Conservation (phyloP, 1,140 invertebrate genomes). For the Bombus fervidus region DNA sequence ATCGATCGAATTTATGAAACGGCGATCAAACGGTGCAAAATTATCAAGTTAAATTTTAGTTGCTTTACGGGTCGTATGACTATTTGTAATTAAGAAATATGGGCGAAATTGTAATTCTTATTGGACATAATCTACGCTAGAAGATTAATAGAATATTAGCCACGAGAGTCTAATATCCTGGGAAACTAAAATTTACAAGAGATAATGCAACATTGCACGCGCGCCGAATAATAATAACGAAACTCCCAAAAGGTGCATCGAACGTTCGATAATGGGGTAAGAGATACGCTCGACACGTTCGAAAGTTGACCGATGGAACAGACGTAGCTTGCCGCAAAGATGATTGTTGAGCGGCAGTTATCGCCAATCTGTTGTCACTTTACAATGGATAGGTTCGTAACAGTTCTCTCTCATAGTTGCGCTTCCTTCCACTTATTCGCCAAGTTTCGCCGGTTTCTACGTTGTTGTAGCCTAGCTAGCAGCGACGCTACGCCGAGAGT, state of each 20-base stretch:
- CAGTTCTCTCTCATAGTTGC: neutral
- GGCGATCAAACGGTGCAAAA: neutral
- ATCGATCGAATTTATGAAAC: neutral
- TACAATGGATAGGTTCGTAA: conserved; percentile 44
- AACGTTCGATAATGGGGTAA: neutral
- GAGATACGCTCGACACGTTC: neutral
- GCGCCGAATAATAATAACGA: no score
- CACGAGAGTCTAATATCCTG: no score
- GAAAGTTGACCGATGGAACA: neutral
- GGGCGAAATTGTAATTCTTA: neutral
- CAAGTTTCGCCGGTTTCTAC: conserved; percentile 9
- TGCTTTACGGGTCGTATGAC: neutral
- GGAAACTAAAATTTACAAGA: no score
- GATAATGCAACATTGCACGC: no score
- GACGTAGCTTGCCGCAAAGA: conserved; percentile 17
- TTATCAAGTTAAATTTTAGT: neutral
- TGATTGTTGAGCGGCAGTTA: conserved; percentile 22
- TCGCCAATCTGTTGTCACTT: conserved; percentile 6
- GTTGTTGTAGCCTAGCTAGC: neutral
- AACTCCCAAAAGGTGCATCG: neutral
- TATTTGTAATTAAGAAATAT: neutral
- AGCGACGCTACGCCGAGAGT: neutral
- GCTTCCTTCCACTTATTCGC: conserved; percentile 52
- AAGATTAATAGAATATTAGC: neutral
- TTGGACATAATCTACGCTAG: neutral